Evolutionary conservation across 2,797 vertebrate genomes (phyloP).

Genomic region (Chelmon rostratus): DNA sequence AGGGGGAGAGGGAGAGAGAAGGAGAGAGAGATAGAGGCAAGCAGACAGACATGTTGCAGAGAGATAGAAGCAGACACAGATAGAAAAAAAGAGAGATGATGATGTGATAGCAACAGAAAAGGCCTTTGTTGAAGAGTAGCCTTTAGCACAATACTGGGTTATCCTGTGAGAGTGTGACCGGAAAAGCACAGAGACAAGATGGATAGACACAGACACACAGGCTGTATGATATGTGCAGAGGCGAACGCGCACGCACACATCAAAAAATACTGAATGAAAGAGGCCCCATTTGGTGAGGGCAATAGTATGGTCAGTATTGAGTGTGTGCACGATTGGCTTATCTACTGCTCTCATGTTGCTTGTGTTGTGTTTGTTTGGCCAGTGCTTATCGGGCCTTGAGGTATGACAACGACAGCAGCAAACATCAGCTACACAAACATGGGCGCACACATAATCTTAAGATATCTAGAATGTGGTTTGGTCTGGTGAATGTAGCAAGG

Average conservation of each 20-base stretch:
- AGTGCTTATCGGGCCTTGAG: constrained; percentile 80
- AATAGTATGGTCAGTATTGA: constrained; percentile 69
- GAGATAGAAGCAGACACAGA: constrained; percentile 55
- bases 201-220: constrained; percentile 35
- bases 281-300: constrained; percentile 55
- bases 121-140: constrained; percentile 71
- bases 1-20: not conserved
- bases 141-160: constrained; percentile 74
- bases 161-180: constrained; percentile 60
- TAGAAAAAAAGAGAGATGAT: constrained; percentile 60
- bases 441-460: constrained; percentile 54
- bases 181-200: constrained; percentile 58
- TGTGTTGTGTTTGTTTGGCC: constrained; percentile 81
- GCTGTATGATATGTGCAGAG: constrained; percentile 24
- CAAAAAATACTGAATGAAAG: constrained; percentile 56
- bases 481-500: constrained; percentile 50
- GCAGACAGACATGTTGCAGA: constrained; percentile 52
- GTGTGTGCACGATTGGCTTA: constrained; percentile 76
- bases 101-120: constrained; percentile 76
- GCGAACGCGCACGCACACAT: constrained; percentile 20
- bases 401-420: constrained; percentile 76
- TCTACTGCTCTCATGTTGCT: constrained; percentile 79
- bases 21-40: constrained; percentile 37
- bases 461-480: constrained; percentile 57
- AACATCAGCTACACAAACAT: constrained; percentile 68